Base-by-base conservation (phyloP, 2,797 vertebrate species). In the Peromyscus aztecus region DNA sequence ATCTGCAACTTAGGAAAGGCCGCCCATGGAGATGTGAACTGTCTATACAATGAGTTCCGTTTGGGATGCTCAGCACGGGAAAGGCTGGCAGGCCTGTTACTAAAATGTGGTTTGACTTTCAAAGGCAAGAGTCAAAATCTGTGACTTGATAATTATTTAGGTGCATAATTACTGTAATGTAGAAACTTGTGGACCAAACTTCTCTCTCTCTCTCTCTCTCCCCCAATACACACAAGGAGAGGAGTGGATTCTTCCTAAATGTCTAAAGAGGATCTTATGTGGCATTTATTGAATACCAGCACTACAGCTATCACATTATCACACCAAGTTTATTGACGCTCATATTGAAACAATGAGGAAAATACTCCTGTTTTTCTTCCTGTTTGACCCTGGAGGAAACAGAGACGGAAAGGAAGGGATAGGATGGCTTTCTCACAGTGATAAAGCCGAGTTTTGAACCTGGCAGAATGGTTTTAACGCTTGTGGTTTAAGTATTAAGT, bases 31-130 rank as follows among this genome's bases (percentile, higher is more conserved):
- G 94, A 80, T 59, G 19, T 37, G 8, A 85, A 43, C 2, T 21
- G 19, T 8, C 1, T 40, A 19, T 13, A 52, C 1, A 37, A 14
- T 78, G n/a, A 67, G 65, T 71, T 93, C 69, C 89, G 49, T 95
- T 93, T 76, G 34, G 77, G 57, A 86, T 94, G n/a, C 24, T 77
- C 77, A 61, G 55, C 9, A 31, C 76, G 90, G 87, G 76, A 96
- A 96, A 27, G 93, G 63, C 91, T 84, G 63, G 59, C 84, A 40
- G 31, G 29, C 73, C 91, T 94, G 29, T 91, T 94, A 96, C 71
- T 78, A 89, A 55, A 94, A 93, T 59, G 73, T n/a, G 55, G 80
- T 75, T 89, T 85, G 83, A 84, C 4, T 71, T 94, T 92, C 90
- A 86, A 57, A 82, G 55, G 8, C 59, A 57, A 82, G 43, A 93